Evolutionary conservation across 2,888 invertebrate species (phyloP).

Genomic region (Pterobdella sp.): DNA sequence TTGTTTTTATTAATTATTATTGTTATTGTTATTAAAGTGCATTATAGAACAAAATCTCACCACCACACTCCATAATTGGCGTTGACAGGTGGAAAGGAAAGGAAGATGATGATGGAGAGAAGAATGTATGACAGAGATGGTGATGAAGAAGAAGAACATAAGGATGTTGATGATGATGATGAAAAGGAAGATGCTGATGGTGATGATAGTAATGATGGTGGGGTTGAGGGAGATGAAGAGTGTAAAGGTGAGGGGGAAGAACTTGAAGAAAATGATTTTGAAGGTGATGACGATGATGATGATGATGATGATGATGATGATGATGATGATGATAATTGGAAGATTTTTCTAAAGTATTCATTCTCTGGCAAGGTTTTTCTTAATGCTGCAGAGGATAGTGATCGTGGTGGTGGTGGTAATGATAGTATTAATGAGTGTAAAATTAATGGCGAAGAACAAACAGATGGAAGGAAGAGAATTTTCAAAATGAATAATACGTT

Average conservation of each 20-base stretch:
- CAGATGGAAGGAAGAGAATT: background rate
- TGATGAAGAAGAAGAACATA: background rate
- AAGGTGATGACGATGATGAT: background rate
- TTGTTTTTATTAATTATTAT: too few species aligned
- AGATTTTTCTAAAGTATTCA: too few species aligned
- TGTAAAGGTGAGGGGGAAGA: background rate
- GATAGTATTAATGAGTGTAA: background rate
- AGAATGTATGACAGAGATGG: background rate
- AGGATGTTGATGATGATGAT: background rate
- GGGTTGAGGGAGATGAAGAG: background rate
- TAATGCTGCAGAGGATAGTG: background rate
- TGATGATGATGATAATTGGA: background rate
- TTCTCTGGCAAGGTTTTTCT: too few species aligned
- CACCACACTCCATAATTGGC: background rate
- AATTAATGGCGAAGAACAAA: background rate
- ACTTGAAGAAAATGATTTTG: background rate
- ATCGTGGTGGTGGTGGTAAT: background rate
- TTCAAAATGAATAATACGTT: background rate
- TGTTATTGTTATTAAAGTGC: background rate
- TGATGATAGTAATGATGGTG: background rate
- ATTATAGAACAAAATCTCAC: background rate
- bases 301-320: background rate
- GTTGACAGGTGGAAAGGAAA: background rate
- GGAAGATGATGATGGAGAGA: background rate
- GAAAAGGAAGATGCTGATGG: background rate